Percentiles rank a stretch among this genome's conserved stretches.
phyloP scores from a whole-genome alignment of 2,888 invertebrate genomes.

The Ichneumoninae sp. region DNA sequence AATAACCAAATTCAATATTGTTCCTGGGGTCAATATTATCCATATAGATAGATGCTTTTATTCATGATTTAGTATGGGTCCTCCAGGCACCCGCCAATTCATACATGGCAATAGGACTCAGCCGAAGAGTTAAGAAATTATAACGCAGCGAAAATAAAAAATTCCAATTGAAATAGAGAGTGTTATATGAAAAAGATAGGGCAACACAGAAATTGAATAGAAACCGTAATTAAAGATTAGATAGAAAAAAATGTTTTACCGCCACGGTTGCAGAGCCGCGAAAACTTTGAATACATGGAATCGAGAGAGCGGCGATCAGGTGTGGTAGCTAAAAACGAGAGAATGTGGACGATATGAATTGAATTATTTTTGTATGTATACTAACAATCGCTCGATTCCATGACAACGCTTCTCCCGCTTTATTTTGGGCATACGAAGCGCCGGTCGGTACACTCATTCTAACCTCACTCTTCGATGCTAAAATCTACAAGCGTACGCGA shows the following conservation, averaged over 20 bases:
- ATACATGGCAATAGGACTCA: too few species aligned
- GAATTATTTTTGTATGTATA: not conserved
- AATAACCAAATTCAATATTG: not conserved
- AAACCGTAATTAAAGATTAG: not conserved
- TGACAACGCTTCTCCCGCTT: conserved; percentile 42
- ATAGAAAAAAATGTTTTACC: conserved; percentile 31
- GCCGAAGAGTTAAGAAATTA: too few species aligned
- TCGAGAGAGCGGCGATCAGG: not conserved
- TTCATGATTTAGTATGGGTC: not conserved
- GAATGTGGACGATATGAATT: not conserved
- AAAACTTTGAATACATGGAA: conserved; percentile 5
- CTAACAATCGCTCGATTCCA: conserved; percentile 31
- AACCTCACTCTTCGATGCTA: conserved; percentile 12
- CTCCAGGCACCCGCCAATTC: not conserved
- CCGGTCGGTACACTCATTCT: not conserved
- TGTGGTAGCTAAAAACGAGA: not conserved
- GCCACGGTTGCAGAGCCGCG: not conserved
- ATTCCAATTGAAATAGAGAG: too few species aligned
- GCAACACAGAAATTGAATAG: too few species aligned
- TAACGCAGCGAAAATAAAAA: not conserved
- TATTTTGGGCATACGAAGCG: conserved; percentile 7
- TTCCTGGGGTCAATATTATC: not conserved
- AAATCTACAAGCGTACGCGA: conserved; percentile 29
- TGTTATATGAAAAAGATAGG: too few species aligned
- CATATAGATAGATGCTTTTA: not conserved